Conservation (phyloP, 2,888 invertebrate species). For the Odontothrips loti region DNA sequence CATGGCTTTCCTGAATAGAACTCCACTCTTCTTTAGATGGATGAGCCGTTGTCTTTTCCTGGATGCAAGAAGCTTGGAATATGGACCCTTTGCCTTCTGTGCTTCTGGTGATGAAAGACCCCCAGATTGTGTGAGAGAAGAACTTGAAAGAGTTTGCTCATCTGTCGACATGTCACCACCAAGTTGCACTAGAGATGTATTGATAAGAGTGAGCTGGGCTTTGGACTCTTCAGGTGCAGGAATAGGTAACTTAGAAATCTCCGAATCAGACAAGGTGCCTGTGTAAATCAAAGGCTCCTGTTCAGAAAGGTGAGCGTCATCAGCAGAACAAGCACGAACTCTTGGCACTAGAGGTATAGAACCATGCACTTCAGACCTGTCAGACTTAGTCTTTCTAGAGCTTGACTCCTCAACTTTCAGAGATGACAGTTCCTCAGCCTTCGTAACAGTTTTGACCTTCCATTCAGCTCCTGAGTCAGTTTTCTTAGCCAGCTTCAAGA, state of each 20-base stretch:
- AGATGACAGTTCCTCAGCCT: neutral
- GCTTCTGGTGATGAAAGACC: neutral
- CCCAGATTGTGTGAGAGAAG: too few species aligned
- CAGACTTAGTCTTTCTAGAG: neutral
- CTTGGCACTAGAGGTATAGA: neutral
- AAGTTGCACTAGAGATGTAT: neutral
- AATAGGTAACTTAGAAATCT: neutral
- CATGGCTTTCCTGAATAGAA: neutral
- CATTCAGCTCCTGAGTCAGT: slow-evolving; percentile 17
- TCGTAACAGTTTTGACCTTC: neutral
- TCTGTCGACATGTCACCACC: too few species aligned
- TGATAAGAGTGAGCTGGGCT: neutral
- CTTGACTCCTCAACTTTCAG: neutral
- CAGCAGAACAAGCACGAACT: neutral
- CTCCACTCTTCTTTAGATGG: neutral
- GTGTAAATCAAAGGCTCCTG: neutral
- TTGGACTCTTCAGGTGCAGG: neutral
- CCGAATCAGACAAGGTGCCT: neutral
- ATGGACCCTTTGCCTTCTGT: neutral
- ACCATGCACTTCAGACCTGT: neutral
- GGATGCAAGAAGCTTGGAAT: neutral
- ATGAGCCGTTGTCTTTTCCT: neutral
- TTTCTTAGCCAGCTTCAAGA: neutral
- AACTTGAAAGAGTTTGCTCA: too few species aligned
- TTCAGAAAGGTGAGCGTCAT: neutral